These are phyloP conservation scores for Calonectris borealis DNA, from an alignment of 2,113 vertebrate genomes.

Conservation along the genomic window DNA sequence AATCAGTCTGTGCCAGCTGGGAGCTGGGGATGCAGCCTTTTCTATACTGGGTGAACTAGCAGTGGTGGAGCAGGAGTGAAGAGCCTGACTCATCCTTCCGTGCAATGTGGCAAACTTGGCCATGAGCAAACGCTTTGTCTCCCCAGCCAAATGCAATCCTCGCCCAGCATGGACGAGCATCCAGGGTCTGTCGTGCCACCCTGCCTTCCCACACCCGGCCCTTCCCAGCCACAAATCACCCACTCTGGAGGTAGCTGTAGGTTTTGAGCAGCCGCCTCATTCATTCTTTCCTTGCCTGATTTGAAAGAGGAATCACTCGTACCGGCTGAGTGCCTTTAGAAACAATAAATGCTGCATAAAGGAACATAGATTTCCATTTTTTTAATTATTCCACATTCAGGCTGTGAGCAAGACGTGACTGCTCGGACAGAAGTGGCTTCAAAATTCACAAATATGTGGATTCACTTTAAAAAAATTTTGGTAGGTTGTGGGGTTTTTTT, in stretches of 20 bases:
- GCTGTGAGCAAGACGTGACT: neutral
- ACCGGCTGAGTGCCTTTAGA: neutral
- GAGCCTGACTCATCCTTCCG: neutral
- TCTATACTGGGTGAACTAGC: neutral
- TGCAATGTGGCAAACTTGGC: fast-evolving
- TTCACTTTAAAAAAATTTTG: neutral
- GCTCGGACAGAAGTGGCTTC: fast-evolving
- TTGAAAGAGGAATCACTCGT: neutral
- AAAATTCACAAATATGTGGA: neutral
- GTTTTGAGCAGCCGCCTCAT: neutral
- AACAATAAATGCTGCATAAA: neutral
- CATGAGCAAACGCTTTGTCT: fast-evolving
- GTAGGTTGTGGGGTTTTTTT: neutral
- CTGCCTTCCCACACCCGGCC: fast-evolving
- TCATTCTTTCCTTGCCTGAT: neutral
- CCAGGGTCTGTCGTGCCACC: neutral
- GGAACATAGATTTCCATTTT: neutral
- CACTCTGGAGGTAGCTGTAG: neutral
- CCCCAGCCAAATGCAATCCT: neutral
- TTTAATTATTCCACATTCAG: neutral
- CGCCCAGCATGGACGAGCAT: fast-evolving
- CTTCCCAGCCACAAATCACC: neutral
- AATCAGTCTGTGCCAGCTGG: fast-evolving
- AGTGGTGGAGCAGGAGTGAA: neutral
- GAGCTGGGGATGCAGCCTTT: neutral